Evolutionary conservation across 2,888 invertebrate genomes (phyloP), one percentile per base, ranked within the genome.

Genomic region (Flabesymbios commensalis): DNA sequence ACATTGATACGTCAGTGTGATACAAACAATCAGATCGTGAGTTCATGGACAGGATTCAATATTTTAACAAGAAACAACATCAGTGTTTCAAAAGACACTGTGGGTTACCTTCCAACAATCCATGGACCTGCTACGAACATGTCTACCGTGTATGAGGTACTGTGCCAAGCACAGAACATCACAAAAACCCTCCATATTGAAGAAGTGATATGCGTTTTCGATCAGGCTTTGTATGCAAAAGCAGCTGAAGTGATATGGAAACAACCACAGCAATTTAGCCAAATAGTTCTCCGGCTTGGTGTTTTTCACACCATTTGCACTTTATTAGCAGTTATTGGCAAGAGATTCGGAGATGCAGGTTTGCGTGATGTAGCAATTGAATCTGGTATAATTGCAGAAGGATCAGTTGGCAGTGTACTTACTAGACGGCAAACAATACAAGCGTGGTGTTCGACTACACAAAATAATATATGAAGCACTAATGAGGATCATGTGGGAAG

Each of bases 151-250:
- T 26, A 48, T 43, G 45, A 62, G 41, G 39, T 63, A 7, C 54
- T 62, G 14, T 39, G 45, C 31, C 54, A 63, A 31, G 32, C 39
- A 7, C 17, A 48, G 43, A 61, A 63, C 19, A 62, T 63, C 29
- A 60, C 29, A 52, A 29, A 59, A 26, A 42, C 41, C n/a, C 42
- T 61, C n/a, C 17, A 61, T 36, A 14, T 58, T 19, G 58, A 58
- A 14, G 42, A 32, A n/a, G 55, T 58, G 5, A 53, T 53, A 19
- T 33, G 58, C 51, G 61, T 61, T 39, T 61, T 61, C 55, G 63
- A 63, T 63, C 59, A 70, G 59, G 68, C 69, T 48, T 43, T 68
- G 29, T 70, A 59, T 66, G 57, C 64, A n/a, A 70, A 68, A 53
- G 68, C 63, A 33, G 53, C 60, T 14, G 65, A 69, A 58, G 61